Evolutionary conservation across 2,888 invertebrate species (phyloP), one percentile per base, ranked within the genome.

Genomic region (Aleiodes alternator): DNA sequence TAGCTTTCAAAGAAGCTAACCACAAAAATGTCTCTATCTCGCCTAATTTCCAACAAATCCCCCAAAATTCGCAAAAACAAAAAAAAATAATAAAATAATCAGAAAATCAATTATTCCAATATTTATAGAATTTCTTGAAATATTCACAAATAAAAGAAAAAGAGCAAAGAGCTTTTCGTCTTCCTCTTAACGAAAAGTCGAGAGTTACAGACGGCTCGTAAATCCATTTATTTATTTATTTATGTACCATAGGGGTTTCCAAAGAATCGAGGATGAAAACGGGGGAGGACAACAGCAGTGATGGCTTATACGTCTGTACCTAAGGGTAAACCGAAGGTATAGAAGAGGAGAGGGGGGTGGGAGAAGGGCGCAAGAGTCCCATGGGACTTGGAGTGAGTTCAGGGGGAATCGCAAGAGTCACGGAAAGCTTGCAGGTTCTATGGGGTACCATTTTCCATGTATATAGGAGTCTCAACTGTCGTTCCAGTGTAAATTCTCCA

Each of bases 211-310:
- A 64, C 50, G 66, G 73, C 82, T 82, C 84, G 86, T 86, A 88
- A 88, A 88, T 88, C 87, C 88, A 88, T 89, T 89, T 89, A 88
- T 89, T 89, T 88, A 89, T 89, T 89, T 89, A 89, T 89, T 89
- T 89, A 89, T 88, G 87, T 88, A 83, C 84, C 79, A 85, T 84
- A 83, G 85, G 86, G 84, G 82, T 80, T 79, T 73, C 78, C 73
- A 73, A 78, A 76, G 77, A 59, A 76, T 75, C 14, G 75, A 64
- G 77, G 73, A 38, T 50, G 66, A 56, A 55, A 61, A 23, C 16
- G 82, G 82, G 78, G 74, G 77, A 23, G 38, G 38, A 23, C 61
- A 56, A 14, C 31, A 69, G 76, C 70, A 57, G 76, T 70, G 77
- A 77, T 76, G 78, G 79, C 73, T 74, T 72, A 72, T 76, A 68